Percentiles rank a stretch among this genome's conserved stretches.
phyloP scores from a whole-genome alignment of 2,113 vertebrate genomes.

The Leptobrachium ailaonicum region DNA sequence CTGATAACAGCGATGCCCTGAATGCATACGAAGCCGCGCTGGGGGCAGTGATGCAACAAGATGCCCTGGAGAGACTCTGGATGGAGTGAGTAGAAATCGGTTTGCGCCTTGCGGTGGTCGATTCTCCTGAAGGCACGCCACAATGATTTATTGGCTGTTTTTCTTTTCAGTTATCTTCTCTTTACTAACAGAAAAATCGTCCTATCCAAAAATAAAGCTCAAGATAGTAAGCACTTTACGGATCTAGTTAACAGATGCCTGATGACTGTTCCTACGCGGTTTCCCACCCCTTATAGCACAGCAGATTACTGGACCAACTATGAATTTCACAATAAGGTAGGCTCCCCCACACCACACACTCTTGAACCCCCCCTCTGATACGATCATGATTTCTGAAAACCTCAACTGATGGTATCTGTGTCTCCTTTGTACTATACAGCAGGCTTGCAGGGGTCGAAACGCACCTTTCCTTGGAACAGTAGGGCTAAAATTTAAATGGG shows the following conservation, averaged over 20 bases:
- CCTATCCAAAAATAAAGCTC: constrained; percentile 65
- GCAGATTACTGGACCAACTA: constrained; percentile 94
- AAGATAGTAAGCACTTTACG: constrained; percentile 80
- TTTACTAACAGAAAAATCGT: constrained; percentile 82
- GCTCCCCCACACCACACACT: constrained; percentile 10
- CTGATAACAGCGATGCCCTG: constrained; percentile 72
- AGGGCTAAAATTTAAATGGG: too few relatives aligned
- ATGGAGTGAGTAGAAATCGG: constrained; percentile 82
- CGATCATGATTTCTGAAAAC: too few relatives aligned
- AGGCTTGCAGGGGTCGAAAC: too few relatives aligned
- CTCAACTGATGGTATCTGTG: too few relatives aligned
- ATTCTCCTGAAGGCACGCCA: constrained; percentile 40
- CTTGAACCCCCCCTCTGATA: too few relatives aligned
- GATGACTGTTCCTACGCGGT: constrained; percentile 83
- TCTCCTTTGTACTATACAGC: too few relatives aligned
- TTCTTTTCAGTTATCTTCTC: constrained; percentile 82
- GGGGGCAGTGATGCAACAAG: constrained; percentile 77
- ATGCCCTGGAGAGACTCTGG: constrained; percentile 88
- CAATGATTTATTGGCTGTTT: constrained; percentile 52
- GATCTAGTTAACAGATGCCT: constrained; percentile 92
- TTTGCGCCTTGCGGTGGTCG: neutral
- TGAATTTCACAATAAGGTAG: constrained; percentile 94
- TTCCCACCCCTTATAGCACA: constrained; percentile 86
- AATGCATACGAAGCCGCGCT: constrained; percentile 90
- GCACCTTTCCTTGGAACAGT: too few relatives aligned